These are phyloP conservation scores for Dreissena rostriformis DNA, from an alignment of 1,140 invertebrate genomes.

Conservation along the genomic window DNA sequence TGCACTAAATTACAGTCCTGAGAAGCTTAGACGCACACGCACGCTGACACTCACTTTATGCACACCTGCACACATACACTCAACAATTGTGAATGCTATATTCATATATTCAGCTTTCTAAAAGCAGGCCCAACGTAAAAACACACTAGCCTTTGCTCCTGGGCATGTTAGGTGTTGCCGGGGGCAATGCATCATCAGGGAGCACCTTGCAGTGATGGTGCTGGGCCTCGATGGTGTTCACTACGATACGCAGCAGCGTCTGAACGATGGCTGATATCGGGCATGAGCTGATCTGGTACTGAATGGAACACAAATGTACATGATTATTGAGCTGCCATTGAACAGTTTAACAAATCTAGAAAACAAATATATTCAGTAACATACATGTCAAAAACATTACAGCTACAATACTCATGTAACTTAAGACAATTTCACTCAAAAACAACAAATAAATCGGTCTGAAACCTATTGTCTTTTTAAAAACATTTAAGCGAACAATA, in stretches of 20 bases:
- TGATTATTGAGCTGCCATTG: neutral
- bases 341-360: no score
- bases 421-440: no score
- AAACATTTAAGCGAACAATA: no score
- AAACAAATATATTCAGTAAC: no score
- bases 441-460: no score
- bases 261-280: constrained; percentile 90
- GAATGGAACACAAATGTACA: constrained; percentile 20
- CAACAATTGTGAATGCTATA: neutral
- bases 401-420: no score
- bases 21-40: no score
- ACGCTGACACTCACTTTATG: no score
- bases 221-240: constrained; percentile 96
- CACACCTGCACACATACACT: no score
- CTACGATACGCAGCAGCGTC: constrained; percentile 93
- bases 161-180: constrained; percentile 69
- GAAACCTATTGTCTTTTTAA: no score
- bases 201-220: constrained; percentile 86
- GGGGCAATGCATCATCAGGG: constrained; percentile 75
- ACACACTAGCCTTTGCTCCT: constrained; percentile 79
- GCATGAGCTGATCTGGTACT: constrained; percentile 96
- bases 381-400: no score
- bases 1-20: no score
- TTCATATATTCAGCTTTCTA: neutral
- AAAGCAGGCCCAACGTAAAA: neutral